Conservation (phyloP, 1,140 invertebrate species). For the Halictus rubicundus region DNA sequence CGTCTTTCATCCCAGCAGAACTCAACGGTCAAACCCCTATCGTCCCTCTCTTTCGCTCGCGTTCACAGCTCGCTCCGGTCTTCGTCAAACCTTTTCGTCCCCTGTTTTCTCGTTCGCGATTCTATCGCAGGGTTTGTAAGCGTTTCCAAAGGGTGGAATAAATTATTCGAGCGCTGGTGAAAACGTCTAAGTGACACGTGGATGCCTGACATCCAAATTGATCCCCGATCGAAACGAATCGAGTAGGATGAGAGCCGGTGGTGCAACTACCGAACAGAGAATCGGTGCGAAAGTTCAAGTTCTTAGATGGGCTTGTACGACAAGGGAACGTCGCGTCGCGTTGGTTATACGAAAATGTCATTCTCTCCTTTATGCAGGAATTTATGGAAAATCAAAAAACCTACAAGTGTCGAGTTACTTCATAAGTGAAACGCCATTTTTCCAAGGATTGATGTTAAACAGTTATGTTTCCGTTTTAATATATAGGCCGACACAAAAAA, state of each 20-base stretch:
- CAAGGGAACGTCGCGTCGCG: background rate
- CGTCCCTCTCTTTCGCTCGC: background rate
- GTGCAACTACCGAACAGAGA: background rate
- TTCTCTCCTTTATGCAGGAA: no score
- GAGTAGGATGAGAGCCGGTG: conserved; percentile 2
- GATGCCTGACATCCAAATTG: conserved; percentile 78
- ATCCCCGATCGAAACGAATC: conserved; percentile 72
- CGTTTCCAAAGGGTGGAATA: conserved; percentile 68
- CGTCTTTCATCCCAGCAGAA: conserved; percentile 25
- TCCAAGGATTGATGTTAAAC: no score
- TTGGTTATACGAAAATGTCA: background rate
- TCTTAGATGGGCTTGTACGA: conserved; percentile 7
- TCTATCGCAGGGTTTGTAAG: conserved; percentile 48
- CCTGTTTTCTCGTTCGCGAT: conserved; percentile 32
- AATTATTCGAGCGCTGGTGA: conserved; percentile 76
- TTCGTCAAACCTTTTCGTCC: conserved; percentile 11
- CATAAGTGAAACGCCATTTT: no score
- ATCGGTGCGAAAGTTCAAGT: conserved; percentile 17
- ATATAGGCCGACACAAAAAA: no score
- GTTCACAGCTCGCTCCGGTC: background rate
- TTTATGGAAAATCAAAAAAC: no score
- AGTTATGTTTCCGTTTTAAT: no score
- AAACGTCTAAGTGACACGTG: conserved; percentile 78
- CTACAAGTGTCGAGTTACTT: no score
- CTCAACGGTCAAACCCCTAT: conserved; percentile 51